Percentiles rank a stretch among this genome's conserved stretches.
These are phyloP conservation scores for Cyphomyrus plagiostoma DNA, from an alignment of 2,113 vertebrate genomes.

Conservation along the genomic window DNA sequence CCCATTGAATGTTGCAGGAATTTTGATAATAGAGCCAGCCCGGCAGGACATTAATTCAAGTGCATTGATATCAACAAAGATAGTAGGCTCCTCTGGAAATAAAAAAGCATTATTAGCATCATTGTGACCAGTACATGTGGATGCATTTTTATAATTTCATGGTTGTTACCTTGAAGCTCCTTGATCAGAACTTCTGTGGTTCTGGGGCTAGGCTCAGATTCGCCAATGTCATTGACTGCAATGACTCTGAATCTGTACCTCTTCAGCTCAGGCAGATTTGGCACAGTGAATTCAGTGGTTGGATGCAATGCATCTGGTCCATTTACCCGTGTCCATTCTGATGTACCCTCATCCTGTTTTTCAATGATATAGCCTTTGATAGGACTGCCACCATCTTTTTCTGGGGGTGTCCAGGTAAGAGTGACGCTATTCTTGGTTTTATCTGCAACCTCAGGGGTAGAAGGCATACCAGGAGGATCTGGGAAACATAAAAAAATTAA, in stretches of 20 bases:
- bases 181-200: slow-evolving; percentile 81
- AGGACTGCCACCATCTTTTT: slow-evolving; percentile 87
- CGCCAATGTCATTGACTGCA: slow-evolving; percentile 90
- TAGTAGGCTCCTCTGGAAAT: slow-evolving; percentile 74
- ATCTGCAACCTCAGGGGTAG: slow-evolving; percentile 79
- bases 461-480: slow-evolving; percentile 88
- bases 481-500: slow-evolving; percentile 27
- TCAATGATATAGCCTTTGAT: slow-evolving; percentile 96
- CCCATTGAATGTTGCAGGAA: slow-evolving; percentile 80
- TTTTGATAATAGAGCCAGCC: slow-evolving; percentile 82
- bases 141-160: neutral
- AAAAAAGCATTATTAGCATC: slow-evolving; percentile 5
- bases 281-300: slow-evolving; percentile 80
- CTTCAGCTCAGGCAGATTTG: slow-evolving; percentile 80
- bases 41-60: slow-evolving; percentile 76
- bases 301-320: slow-evolving; percentile 79
- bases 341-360: slow-evolving; percentile 85
- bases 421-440: slow-evolving; percentile 88
- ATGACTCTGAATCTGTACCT: slow-evolving; percentile 90
- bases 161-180: slow-evolving; percentile 76
- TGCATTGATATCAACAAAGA: slow-evolving; percentile 74
- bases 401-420: slow-evolving; percentile 82
- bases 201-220: slow-evolving; percentile 87
- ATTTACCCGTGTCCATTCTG: slow-evolving; percentile 78
- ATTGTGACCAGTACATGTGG: neutral